Base-by-base conservation (phyloP, 2,888 invertebrate species). In the Drosophila melanosoma region DNA sequence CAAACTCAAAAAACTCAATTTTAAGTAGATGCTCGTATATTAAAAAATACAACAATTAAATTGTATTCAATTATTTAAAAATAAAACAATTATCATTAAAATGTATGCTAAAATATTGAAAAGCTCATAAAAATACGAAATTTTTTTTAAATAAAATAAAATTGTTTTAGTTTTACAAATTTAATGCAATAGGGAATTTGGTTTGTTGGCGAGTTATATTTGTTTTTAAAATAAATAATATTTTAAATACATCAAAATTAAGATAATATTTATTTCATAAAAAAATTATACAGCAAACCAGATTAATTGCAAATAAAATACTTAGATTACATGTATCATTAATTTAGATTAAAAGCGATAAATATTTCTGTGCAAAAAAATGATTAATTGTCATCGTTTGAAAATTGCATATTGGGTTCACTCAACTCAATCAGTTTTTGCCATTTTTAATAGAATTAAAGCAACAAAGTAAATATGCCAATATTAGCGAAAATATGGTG, bases 381-480 rank as follows among this genome's bases (percentile, higher is more conserved):
- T 48, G 10, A 36, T n/a, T 32, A 1, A 63, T 20, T 36, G 33
- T 17, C 45, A 20, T 10, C n/a, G 3, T n/a, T 35, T 23, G 0
- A 64, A n/a, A 38, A 40, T 35, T 12, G 4, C 20, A 45, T 53
- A 29, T 8, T 20, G 15, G 1, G 52, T 11, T 23, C 69, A 58
- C 6, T 69, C 36, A 51, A 70, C 70, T 12, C 32, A 20, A 20
- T 40, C 1, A 12, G 6, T 20, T 23, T 29, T 35, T 23, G 17
- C 1, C 23, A 23, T 45, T 45, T 23, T 1, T 15, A 48, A 48
- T 7, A 26, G 23, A 20, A 32, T 52, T 0, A 11, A 36, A 11
- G 11, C 20, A 6, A 6, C 7, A 12, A 5, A 17, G 54, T 33
- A 33, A 63, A 32, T 10, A 11, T 6, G n/a, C 10, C 5, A n/a